These are phyloP conservation scores for Atherinomorus stipes DNA, from an alignment of 2,113 vertebrate species.

Conservation along the genomic window DNA sequence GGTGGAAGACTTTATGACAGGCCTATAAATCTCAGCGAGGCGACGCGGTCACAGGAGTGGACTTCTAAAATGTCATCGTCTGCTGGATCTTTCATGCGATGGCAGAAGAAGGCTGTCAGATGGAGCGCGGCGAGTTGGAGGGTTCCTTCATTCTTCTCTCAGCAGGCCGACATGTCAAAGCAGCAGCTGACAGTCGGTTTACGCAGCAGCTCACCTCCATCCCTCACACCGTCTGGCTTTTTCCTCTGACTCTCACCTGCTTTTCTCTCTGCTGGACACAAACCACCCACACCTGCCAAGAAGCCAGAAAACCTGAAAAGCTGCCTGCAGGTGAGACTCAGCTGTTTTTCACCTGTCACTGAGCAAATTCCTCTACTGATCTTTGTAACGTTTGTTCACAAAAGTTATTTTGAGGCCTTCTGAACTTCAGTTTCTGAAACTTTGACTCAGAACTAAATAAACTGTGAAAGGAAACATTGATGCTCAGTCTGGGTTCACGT, in stretches of 20 bases:
- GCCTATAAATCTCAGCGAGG: not conserved
- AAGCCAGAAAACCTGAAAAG: not conserved
- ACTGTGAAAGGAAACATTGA: too few relatives aligned
- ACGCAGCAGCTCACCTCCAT: not conserved
- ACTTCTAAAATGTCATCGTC: not conserved
- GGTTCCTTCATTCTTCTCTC: constrained; percentile 17
- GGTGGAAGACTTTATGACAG: not conserved
- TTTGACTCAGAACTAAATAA: too few relatives aligned
- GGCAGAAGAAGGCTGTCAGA: not conserved
- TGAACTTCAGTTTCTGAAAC: too few relatives aligned
- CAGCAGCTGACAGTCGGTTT: not conserved
- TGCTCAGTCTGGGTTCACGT: too few relatives aligned
- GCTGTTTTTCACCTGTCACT: too few relatives aligned
- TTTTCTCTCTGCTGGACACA: not conserved
- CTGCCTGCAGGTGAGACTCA: not conserved
- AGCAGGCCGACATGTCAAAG: not conserved
- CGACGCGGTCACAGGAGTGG: not conserved
- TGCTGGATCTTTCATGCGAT: not conserved
- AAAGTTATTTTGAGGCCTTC: too few relatives aligned
- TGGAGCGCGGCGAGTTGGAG: not conserved
- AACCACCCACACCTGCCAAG: constrained; percentile 4
- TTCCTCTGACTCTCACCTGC: constrained; percentile 4
- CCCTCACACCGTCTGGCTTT: constrained; percentile 1
- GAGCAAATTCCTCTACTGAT: too few relatives aligned
- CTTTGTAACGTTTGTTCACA: too few relatives aligned